These are phyloP conservation scores for Ovis aries DNA, from an alignment of 2,113 vertebrate genomes.

Conservation along the genomic window DNA sequence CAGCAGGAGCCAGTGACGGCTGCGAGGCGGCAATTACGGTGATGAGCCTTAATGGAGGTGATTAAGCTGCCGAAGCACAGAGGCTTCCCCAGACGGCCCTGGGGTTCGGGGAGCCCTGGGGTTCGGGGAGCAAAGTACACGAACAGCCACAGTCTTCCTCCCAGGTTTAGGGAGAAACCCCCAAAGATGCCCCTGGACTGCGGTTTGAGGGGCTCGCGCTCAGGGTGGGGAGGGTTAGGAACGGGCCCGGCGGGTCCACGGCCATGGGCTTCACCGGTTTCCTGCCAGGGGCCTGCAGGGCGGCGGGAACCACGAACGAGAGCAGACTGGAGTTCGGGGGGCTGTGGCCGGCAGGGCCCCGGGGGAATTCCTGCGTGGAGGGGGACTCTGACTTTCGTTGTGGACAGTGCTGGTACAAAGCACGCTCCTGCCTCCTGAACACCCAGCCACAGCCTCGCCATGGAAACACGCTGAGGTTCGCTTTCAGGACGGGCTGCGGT, in stretches of 20 bases:
- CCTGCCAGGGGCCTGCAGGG: too few species aligned
- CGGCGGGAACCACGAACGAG: fast-evolving
- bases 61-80: constrained; percentile 26
- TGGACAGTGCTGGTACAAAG: neutral
- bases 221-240: neutral
- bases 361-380: fast-evolving
- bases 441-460: neutral
- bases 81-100: constrained; percentile 10
- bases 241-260: neutral
- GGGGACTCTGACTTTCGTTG: neutral
- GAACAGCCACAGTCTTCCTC: neutral
- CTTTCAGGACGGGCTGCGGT: neutral
- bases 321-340: neutral
- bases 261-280: fast-evolving
- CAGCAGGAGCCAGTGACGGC: neutral
- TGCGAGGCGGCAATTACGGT: constrained; percentile 28
- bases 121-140: neutral
- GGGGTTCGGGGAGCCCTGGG: neutral
- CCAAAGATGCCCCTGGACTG: neutral
- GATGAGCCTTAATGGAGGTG: constrained; percentile 32
- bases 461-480: neutral
- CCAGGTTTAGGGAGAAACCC: neutral
- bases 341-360: neutral
- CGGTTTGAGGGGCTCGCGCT: neutral
- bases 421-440: neutral